Percentiles rank a stretch among this genome's conserved stretches.
phyloP scores from a whole-genome alignment of 2,113 vertebrate species.

The Erythrocercus mccallii region DNA sequence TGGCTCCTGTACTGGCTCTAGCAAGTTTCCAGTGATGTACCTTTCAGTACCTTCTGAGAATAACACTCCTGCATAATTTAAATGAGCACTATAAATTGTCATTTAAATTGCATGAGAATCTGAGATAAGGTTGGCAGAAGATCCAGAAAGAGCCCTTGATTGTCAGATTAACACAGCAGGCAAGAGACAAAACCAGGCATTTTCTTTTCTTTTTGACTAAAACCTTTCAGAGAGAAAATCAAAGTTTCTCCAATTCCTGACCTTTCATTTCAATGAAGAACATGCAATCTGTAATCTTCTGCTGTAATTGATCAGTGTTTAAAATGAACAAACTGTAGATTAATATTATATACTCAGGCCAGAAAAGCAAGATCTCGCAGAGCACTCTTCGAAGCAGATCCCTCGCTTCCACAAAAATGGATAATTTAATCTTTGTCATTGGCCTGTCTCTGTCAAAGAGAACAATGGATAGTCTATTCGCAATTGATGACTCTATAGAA shows the following conservation, averaged over 20 bases:
- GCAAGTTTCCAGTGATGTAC: not conserved
- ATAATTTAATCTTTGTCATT: slow-evolving; percentile 85
- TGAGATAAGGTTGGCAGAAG: slow-evolving; percentile 28
- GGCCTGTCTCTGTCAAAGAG: slow-evolving; percentile 81
- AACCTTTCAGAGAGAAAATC: not conserved
- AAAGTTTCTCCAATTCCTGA: not conserved
- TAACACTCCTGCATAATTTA: slow-evolving; percentile 19
- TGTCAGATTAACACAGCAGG: slow-evolving; percentile 24
- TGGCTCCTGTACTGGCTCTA: not conserved
- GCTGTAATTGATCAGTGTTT: slow-evolving; percentile 28
- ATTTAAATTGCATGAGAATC: slow-evolving; percentile 47
- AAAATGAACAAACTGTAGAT: slow-evolving; percentile 29
- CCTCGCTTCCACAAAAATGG: slow-evolving; percentile 48
- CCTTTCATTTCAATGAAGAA: slow-evolving; percentile 42
- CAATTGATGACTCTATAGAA: slow-evolving; percentile 88
- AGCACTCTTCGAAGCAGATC: slow-evolving; percentile 23
- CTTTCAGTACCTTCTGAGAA: not conserved
- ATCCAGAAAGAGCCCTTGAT: slow-evolving; percentile 23
- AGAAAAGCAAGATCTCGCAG: slow-evolving; percentile 14
- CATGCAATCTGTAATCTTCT: not conserved
- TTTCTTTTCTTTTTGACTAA: slow-evolving; percentile 14
- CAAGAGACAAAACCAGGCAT: not conserved
- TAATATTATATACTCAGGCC: slow-evolving; percentile 24
- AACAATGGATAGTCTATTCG: slow-evolving; percentile 83
- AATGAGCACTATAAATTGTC: slow-evolving; percentile 28